phyloP scores from a whole-genome alignment of 2,888 invertebrate species.

The Coleophora flavipennella region DNA sequence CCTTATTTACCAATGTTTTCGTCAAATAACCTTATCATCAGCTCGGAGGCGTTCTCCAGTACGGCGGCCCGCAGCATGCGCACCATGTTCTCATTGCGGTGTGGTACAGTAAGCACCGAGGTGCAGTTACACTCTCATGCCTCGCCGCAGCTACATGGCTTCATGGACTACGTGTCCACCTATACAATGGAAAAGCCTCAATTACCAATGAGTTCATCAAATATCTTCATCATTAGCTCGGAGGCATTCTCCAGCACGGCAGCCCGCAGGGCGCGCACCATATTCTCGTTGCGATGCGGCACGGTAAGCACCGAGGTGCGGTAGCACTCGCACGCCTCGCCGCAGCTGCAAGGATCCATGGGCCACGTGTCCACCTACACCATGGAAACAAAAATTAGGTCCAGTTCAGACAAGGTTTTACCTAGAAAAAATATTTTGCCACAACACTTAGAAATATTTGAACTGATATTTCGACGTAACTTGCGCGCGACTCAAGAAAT shows the following conservation, averaged over 20 bases:
- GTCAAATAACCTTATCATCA: slow-evolving; percentile 55
- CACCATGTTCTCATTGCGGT: slow-evolving; percentile 56
- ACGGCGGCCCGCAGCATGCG: slow-evolving; percentile 50
- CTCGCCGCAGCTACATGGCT: slow-evolving; percentile 56
- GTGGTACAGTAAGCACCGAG: slow-evolving; percentile 44
- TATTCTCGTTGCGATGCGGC: slow-evolving; percentile 55
- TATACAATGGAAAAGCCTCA: too few relatives aligned
- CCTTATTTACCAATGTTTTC: slow-evolving; percentile 44
- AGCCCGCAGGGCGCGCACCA: slow-evolving; percentile 49
- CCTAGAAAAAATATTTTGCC: too few relatives aligned
- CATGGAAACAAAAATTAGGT: too few relatives aligned
- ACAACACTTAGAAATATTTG: too few relatives aligned
- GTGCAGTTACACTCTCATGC: slow-evolving; percentile 57
- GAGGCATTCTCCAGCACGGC: slow-evolving; percentile 53
- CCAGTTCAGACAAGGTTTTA: too few relatives aligned
- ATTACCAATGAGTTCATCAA: slow-evolving; percentile 50
- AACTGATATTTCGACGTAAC: too few relatives aligned
- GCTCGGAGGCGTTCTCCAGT: slow-evolving; percentile 45
- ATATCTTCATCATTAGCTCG: slow-evolving; percentile 47
- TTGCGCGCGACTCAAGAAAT: too few relatives aligned
- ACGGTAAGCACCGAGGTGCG: slow-evolving; percentile 45
- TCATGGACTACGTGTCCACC: slow-evolving; percentile 37
- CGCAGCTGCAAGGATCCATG: slow-evolving; percentile 52
- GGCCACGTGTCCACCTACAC: slow-evolving; percentile 31
- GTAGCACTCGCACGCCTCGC: slow-evolving; percentile 56